phyloP scores from a whole-genome alignment of 2,888 invertebrate species.

The Minunthozetes semirufus region DNA sequence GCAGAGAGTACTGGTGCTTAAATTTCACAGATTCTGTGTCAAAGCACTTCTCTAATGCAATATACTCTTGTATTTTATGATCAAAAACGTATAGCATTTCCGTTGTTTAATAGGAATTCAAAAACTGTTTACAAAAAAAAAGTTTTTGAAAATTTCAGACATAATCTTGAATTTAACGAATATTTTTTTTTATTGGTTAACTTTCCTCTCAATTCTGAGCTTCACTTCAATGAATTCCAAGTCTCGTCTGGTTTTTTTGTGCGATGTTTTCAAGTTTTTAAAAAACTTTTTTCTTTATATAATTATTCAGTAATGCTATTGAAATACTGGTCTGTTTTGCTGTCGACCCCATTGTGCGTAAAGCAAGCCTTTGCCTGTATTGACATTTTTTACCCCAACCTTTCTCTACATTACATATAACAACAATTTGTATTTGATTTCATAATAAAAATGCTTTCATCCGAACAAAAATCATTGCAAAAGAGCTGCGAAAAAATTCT shows the following conservation, averaged over 20 bases:
- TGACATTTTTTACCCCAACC: not conserved
- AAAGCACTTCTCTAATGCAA: too few species aligned
- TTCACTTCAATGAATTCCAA: not conserved
- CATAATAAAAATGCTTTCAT: conserved; percentile 2
- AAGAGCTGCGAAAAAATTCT: conserved; percentile 12
- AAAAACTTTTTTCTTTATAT: not conserved
- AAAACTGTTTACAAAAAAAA: too few species aligned
- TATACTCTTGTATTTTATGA: too few species aligned
- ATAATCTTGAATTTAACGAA: not conserved
- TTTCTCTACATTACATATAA: not conserved
- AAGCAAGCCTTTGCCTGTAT: not conserved
- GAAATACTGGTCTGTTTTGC: conserved; percentile 6
- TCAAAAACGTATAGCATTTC: too few species aligned
- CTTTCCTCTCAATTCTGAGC: not conserved
- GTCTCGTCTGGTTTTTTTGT: not conserved
- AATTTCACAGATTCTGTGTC: too few species aligned
- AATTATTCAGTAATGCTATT: conserved; percentile 13
- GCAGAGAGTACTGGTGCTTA: too few species aligned
- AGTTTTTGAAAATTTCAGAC: not conserved
- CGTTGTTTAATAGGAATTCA: too few species aligned
- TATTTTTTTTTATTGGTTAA: not conserved
- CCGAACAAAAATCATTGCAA: not conserved
- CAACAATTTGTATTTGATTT: conserved; percentile 19
- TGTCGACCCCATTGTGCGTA: not conserved
- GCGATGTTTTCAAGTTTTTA: not conserved